Conservation (phyloP, 1,140 invertebrate genomes). For the Halesus radiatus region DNA sequence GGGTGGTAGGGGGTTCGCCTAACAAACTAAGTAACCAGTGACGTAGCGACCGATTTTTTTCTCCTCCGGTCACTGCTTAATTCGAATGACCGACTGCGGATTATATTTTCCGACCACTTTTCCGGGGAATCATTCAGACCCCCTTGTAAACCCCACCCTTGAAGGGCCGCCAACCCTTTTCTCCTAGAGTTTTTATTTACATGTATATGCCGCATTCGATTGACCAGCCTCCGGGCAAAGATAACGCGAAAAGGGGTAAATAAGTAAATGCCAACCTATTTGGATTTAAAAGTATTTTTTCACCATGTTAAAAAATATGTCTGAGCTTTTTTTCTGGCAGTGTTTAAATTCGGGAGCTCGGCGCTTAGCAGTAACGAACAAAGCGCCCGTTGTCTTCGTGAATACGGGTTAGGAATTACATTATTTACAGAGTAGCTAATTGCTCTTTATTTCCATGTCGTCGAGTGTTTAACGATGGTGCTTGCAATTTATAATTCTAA, state of each 20-base stretch:
- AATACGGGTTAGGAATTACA: conserved; percentile 12
- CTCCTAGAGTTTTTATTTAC: conserved; percentile 44
- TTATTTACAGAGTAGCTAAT: not conserved
- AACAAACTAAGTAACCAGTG: conserved; percentile 39
- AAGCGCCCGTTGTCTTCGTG: not conserved
- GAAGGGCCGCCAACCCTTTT: not conserved
- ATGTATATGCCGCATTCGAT: conserved; percentile 36
- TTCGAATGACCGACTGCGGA: conserved; percentile 45
- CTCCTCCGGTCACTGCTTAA: conserved; percentile 39
- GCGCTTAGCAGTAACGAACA: not conserved
- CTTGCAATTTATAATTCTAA: conserved; percentile 6
- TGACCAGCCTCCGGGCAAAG: conserved; percentile 28
- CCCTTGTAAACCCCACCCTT: conserved; percentile 28
- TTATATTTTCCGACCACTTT: conserved; percentile 50
- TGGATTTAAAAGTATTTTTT: conserved; percentile 2
- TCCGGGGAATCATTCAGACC: conserved; percentile 33
- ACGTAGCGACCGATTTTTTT: conserved; percentile 40
- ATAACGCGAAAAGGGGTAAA: conserved; percentile 43
- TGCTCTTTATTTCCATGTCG: not conserved
- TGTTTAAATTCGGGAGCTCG: too few species aligned
- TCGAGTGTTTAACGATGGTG: conserved; percentile 16
- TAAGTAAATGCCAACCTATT: conserved; percentile 45
- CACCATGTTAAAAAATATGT: not conserved
- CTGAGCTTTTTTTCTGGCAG: not conserved
- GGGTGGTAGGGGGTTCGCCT: not conserved